Base-by-base conservation (phyloP, 2,888 invertebrate species). In the Steinernema scapterisci region DNA sequence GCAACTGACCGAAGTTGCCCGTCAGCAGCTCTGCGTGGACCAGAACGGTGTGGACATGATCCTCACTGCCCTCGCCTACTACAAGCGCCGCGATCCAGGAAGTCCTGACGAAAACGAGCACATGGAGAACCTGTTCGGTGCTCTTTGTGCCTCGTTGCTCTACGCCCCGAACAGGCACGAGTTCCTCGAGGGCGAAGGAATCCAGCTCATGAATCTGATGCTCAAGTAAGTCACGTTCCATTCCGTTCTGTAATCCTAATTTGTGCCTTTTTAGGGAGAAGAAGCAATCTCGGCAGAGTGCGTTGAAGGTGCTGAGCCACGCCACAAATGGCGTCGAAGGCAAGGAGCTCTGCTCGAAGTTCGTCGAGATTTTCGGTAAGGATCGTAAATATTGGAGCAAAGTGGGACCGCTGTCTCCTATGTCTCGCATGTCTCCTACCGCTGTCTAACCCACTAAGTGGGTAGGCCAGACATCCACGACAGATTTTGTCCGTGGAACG, bases 131-230 rank as follows among this genome's bases (percentile, higher is more conserved):
- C 90, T 99, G 81, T 99, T 99, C 88, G 94, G 97, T 89, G 92
- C 93, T 75, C 90, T 99, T 77, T 99, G 99, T 88, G 96, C 96
- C 73, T 92, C 95, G 74, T 90, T 99, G 75, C 93, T 97, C 93
- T 91, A 92, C 79, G 91, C 92, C 16, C 90, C 92, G 78, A 99
- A 99, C 89, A 91, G 96, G 71, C 94, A 78, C 48, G 92, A 93
- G 75, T 99, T 99, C 88, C 90, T 99, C 43, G 92, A 93, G 84
- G 99, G 95, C 1, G 99, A 99, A 90, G 99, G 99, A 1, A 90
- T 97, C 71, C 99, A 99, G 89, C 91, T 99, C 63, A 99, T 99
- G 99, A 99, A 97, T 89, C 91, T 99, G 76, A 97, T 99, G 96
- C 90, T 99, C 48, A 91, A 95, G 79, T 76, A 79, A n/a, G 79